A percentile compares a stretch with the other conserved stretches of the same genome.
These are phyloP conservation scores for Protodeltote pygarga DNA, from an alignment of 2,888 invertebrate species.

Conservation along the genomic window DNA sequence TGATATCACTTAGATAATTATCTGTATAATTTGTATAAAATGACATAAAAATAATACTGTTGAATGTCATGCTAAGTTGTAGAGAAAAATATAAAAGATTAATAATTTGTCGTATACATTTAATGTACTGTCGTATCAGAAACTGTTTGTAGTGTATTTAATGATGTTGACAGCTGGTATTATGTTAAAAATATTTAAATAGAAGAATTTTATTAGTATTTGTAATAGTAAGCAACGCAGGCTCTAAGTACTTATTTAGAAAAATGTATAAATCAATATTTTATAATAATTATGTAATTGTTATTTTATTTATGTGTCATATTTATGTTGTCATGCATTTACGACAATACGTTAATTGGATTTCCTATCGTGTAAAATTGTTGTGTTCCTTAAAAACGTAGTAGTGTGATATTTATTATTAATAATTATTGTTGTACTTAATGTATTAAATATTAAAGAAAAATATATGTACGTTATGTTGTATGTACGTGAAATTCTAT, in stretches of 20 bases:
- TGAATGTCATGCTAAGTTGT: slow-evolving; percentile 1
- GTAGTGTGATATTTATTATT: slow-evolving; percentile 41
- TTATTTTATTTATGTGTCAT: slow-evolving; percentile 28
- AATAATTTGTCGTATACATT: slow-evolving; percentile 7
- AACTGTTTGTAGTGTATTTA: slow-evolving; percentile 17
- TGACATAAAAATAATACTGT: neutral
- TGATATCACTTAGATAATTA: neutral
- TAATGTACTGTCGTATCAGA: slow-evolving; percentile 1
- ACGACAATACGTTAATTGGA: slow-evolving; percentile 4
- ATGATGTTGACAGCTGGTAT: slow-evolving; percentile 22
- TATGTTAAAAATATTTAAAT: slow-evolving; percentile 29
- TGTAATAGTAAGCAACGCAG: slow-evolving; percentile 19
- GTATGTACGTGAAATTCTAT: slow-evolving; percentile 35
- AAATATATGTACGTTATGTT: slow-evolving; percentile 38
- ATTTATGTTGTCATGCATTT: slow-evolving; percentile 23
- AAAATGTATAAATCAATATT: slow-evolving; percentile 41
- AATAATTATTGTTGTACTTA: slow-evolving; percentile 35
- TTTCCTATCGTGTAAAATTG: slow-evolving; percentile 15
- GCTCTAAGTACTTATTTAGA: slow-evolving; percentile 47
- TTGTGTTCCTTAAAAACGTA: slow-evolving; percentile 11
- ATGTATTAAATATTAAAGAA: slow-evolving; percentile 31
- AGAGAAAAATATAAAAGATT: neutral
- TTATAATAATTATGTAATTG: slow-evolving; percentile 38
- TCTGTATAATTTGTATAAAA: slow-evolving; percentile 16
- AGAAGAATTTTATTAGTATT: slow-evolving; percentile 16